Base-by-base conservation (phyloP, 2,797 vertebrate species). In the Sebastes matsubarae region DNA sequence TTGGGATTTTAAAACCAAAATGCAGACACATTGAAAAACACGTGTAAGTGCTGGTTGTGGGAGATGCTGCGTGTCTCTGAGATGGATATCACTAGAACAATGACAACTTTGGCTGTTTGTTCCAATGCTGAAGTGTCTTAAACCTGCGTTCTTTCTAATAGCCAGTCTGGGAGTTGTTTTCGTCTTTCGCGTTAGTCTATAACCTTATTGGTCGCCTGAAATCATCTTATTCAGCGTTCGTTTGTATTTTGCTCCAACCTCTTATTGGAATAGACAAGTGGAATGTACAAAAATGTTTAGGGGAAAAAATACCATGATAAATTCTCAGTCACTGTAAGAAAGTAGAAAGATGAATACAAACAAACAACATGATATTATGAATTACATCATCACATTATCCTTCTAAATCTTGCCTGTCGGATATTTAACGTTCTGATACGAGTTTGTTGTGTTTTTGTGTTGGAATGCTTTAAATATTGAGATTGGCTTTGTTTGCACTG, bases 11-110 rank as follows among this genome's bases (percentile, higher is more conserved):
- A 9, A 29, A 71, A 68, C 9, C 55, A 16, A 2, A 50, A 7
- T n/a, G 22, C 27, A 68, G 38, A 72, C 38, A 54, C 38, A 38
- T 32, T 67, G 65, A 59, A 68, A 27, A 63, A 72, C n/a, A 82
- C 1, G 5, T 29, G 4, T 29, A 10, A 4, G 22, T 36, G 32
- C 20, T n/a, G 58, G 12, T 42, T 68, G 50, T 32, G 36, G 22
- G 14, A 58, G 34, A 42, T 13, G 13, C 14, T 13, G 29, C 9
- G 1, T 8, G 34, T 27, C 29, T 29, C 57, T 29, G 58, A 27
- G 14, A 60, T 30, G 27, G 27, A 5, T 18, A 20, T 6, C 58
- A 9, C 58, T 9, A 18, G 6, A 38, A 59, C 20, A 59, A 59
- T 22, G 8, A 54, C 2, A 54, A 16, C 52, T 11, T 10, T 54